phyloP scores from a whole-genome alignment of 2,797 vertebrate species.

The Erpetoichthys calabaricus region DNA sequence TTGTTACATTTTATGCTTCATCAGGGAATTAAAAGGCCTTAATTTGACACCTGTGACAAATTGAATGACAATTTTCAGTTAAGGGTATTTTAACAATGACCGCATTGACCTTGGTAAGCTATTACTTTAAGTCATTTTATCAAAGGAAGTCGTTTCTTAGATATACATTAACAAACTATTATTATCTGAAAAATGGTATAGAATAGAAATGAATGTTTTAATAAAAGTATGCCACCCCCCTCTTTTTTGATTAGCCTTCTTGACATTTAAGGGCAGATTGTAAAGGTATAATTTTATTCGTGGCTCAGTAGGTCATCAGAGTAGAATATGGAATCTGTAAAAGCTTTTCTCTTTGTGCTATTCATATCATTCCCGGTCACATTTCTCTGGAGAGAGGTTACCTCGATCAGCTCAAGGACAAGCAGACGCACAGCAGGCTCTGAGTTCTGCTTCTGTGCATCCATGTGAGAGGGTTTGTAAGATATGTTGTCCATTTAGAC shows the following conservation, averaged over 20 bases:
- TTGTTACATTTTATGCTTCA: not conserved
- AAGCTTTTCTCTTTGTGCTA: conserved; percentile 17
- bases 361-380: conserved; percentile 11
- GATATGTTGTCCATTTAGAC: not conserved
- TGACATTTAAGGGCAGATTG: conserved; percentile 8
- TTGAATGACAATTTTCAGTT: conserved; percentile 3
- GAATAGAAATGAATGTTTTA: conserved; percentile 15
- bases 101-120: not conserved
- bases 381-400: conserved; percentile 19
- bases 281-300: conserved; percentile 11
- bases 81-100: conserved; percentile 1
- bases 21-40: conserved; percentile 2
- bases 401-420: conserved; percentile 28
- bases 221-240: not conserved
- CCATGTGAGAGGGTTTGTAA: conserved; percentile 7
- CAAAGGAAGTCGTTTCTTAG: not conserved
- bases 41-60: conserved; percentile 1
- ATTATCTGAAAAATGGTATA: not conserved
- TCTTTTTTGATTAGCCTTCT: conserved; percentile 2
- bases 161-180: not conserved
- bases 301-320: conserved; percentile 9
- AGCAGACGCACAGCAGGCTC: conserved; percentile 10
- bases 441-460: conserved; percentile 10
- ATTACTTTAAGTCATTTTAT: not conserved
- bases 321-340: conserved; percentile 1